Evolutionary conservation across 1,140 invertebrate species (phyloP).

Genomic region (Drosophila sp.): DNA sequence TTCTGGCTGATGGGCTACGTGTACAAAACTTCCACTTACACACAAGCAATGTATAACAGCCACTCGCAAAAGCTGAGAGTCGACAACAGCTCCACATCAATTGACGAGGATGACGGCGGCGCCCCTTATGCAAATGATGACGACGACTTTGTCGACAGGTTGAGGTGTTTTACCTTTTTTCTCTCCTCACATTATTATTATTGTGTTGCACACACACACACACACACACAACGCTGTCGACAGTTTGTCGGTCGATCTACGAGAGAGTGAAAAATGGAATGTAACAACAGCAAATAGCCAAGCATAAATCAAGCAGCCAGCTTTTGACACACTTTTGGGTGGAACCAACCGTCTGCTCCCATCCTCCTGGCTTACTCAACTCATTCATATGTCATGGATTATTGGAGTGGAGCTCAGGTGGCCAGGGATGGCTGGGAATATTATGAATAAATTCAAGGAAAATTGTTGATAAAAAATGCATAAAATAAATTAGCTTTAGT

Average conservation of each 20-base stretch:
- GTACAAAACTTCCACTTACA: slow-evolving; percentile 33
- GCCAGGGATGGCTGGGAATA: not conserved
- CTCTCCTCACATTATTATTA: slow-evolving; percentile 41
- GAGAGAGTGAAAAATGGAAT: not conserved
- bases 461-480: slow-evolving; percentile 4
- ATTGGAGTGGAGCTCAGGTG: slow-evolving; percentile 19
- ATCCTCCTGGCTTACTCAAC: slow-evolving; percentile 6
- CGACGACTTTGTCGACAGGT: slow-evolving; percentile 30
- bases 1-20: slow-evolving; percentile 11
- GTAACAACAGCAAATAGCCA: slow-evolving; percentile 14
- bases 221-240: not conserved
- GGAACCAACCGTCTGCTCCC: not conserved
- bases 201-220: not conserved
- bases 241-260: slow-evolving; percentile 17
- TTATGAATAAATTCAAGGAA: slow-evolving; percentile 1
- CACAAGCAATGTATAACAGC: slow-evolving; percentile 37
- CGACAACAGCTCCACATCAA: slow-evolving; percentile 34
- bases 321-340: slow-evolving; percentile 18
- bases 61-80: slow-evolving; percentile 11
- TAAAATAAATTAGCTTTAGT: not conserved
- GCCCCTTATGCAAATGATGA: slow-evolving; percentile 57
- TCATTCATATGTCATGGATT: slow-evolving; percentile 31
- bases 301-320: slow-evolving; percentile 18
- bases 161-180: slow-evolving; percentile 7
- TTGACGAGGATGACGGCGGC: slow-evolving; percentile 40